Conservation (phyloP, 2,888 invertebrate genomes). For the Brenthis hecate region DNA sequence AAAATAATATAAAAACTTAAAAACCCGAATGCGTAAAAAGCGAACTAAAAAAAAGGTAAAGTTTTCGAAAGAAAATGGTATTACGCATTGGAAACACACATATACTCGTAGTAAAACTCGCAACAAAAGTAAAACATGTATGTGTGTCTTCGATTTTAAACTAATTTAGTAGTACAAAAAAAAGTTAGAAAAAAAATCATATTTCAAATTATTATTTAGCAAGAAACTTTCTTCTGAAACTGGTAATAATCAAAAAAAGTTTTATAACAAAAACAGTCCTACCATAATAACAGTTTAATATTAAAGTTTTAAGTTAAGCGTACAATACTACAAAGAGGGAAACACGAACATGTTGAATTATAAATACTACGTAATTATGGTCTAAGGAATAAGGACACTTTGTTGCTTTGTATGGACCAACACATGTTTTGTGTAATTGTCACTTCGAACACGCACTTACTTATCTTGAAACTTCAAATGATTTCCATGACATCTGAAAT, state of each 20-base stretch:
- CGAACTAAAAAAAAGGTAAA: too few species aligned
- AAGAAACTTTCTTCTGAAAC: slow-evolving; percentile 5
- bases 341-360: slow-evolving; percentile 42
- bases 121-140: too few species aligned
- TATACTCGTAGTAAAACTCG: too few species aligned
- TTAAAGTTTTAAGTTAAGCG: slow-evolving; percentile 22
- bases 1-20: too few species aligned
- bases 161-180: too few species aligned
- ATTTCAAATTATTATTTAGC: background rate
- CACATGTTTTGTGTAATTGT: slow-evolving; percentile 30
- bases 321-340: slow-evolving; percentile 31
- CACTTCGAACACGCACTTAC: slow-evolving; percentile 41
- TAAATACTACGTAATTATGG: slow-evolving; percentile 44
- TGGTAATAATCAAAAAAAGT: slow-evolving; percentile 10
- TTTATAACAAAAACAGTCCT: slow-evolving; percentile 19
- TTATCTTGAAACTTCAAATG: slow-evolving; percentile 47
- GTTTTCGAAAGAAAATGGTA: too few species aligned
- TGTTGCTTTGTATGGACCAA: too few species aligned
- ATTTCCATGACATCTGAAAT: slow-evolving; percentile 61
- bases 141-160: too few species aligned
- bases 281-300: slow-evolving; percentile 24
- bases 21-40: too few species aligned
- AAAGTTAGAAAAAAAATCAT: too few species aligned
- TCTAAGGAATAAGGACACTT: slow-evolving; percentile 23
- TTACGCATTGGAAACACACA: too few species aligned